phyloP scores from a whole-genome alignment of 1,140 invertebrate genomes.

The Bombus superbus region DNA sequence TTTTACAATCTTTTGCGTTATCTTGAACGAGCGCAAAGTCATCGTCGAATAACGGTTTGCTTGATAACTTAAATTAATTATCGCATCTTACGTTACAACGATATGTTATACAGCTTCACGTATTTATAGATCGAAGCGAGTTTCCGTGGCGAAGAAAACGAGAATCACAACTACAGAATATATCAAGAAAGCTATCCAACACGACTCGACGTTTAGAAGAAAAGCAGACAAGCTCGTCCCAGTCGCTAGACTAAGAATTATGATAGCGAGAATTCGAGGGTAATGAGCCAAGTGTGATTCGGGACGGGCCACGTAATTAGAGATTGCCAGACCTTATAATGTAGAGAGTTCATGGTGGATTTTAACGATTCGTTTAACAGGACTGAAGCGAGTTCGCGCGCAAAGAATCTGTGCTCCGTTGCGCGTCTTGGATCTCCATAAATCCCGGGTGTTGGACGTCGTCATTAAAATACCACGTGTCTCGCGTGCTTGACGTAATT shows the following conservation, averaged over 20 bases:
- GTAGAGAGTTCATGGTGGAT: background rate
- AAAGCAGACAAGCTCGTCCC: background rate
- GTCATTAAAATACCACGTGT: constrained; percentile 51
- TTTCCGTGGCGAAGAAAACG: background rate
- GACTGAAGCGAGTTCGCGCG: constrained; percentile 1
- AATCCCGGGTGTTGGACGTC: constrained; percentile 28
- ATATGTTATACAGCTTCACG: background rate
- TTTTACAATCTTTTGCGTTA: too few species aligned
- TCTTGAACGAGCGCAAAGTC: too few species aligned
- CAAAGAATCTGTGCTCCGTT: constrained; percentile 3
- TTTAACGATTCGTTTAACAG: constrained; percentile 47
- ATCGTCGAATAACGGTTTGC: too few species aligned
- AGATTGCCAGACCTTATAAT: constrained; percentile 33
- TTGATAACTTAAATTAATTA: too few species aligned
- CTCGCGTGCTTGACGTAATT: constrained; percentile 29
- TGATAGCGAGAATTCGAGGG: constrained; percentile 20
- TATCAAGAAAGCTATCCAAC: background rate
- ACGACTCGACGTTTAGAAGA: background rate
- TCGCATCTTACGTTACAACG: too few species aligned
- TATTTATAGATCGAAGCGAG: constrained; percentile 2
- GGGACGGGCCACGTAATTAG: constrained; percentile 56
- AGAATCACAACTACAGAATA: background rate
- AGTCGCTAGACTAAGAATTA: constrained; percentile 7
- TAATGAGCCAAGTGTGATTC: constrained; percentile 48
- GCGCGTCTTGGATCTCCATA: constrained; percentile 8